Evolutionary conservation across 2,888 invertebrate species (phyloP).

Genomic region (Tetragonula carbonaria): DNA sequence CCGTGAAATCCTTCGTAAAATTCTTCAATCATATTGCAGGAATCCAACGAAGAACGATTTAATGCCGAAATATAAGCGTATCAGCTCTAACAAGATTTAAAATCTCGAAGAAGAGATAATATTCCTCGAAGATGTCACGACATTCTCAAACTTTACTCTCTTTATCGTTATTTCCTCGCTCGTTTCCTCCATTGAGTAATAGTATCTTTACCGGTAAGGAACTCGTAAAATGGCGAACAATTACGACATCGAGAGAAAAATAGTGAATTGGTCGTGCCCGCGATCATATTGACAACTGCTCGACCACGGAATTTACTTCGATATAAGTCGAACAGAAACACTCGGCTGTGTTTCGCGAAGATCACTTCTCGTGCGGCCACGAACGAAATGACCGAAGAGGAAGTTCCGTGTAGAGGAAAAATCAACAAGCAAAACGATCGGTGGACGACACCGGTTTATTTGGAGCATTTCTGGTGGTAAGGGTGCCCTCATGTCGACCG

Average conservation of each 20-base stretch:
- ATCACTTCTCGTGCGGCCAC: neutral
- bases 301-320: neutral
- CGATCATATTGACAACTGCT: neutral
- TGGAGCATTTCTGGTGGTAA: neutral
- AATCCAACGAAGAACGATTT: neutral
- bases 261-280: neutral
- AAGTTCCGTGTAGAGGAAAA: neutral
- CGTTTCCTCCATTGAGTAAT: neutral
- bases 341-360: neutral
- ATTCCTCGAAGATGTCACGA: neutral
- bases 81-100: neutral
- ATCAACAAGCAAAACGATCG: constrained; percentile 25
- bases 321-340: neutral
- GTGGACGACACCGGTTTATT: neutral
- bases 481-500: constrained; percentile 22
- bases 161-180: neutral
- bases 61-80: neutral
- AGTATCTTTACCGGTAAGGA: neutral
- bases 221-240: neutral
- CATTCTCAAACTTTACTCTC: neutral
- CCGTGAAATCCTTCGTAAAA: neutral
- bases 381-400: neutral
- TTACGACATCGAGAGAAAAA: neutral
- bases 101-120: neutral
- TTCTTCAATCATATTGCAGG: neutral